Percentiles rank a stretch among this genome's conserved stretches.
Conservation (phyloP, 2,113 vertebrate genomes). For the Delphinus delphis region DNA sequence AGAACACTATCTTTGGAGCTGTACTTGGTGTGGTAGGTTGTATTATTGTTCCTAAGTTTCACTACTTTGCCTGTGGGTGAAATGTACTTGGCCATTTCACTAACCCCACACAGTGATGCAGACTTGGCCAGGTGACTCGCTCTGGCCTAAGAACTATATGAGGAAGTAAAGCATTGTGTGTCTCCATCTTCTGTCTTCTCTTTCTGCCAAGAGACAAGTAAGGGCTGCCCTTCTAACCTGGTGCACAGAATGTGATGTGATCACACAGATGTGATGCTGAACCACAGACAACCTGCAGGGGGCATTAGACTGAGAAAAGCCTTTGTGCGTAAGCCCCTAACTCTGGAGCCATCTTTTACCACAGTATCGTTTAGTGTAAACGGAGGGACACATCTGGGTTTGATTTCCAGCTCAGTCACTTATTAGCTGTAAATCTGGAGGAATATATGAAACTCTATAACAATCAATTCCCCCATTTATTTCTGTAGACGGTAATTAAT, state of each 20-base stretch:
- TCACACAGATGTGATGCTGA: not conserved
- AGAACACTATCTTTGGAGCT: not conserved
- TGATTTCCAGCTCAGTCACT: not conserved
- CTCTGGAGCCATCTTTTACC: not conserved
- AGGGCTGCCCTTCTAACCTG: not conserved
- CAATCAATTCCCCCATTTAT: not conserved
- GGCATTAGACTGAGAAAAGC: not conserved
- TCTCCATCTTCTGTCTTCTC: not conserved
- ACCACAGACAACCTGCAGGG: not conserved
- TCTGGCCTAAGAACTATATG: rapidly evolving
- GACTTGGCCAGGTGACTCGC: too few relatives aligned
- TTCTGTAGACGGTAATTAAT: not conserved
- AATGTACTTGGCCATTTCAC: rapidly evolving
- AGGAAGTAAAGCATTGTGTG: not conserved
- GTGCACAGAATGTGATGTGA: not conserved
- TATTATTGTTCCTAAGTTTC: rapidly evolving
- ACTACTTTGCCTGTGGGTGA: not conserved
- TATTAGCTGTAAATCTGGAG: not conserved
- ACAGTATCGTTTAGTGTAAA: not conserved
- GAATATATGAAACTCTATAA: not conserved
- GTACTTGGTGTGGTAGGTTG: not conserved
- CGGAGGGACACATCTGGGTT: not conserved
- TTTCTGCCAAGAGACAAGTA: not conserved
- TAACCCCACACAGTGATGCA: too few relatives aligned
- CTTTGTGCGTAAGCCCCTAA: not conserved